A percentile compares a stretch with the other conserved stretches of the same genome.
phyloP scores from a whole-genome alignment of 2,888 invertebrate species.

The Phrixothrix hirtus region DNA sequence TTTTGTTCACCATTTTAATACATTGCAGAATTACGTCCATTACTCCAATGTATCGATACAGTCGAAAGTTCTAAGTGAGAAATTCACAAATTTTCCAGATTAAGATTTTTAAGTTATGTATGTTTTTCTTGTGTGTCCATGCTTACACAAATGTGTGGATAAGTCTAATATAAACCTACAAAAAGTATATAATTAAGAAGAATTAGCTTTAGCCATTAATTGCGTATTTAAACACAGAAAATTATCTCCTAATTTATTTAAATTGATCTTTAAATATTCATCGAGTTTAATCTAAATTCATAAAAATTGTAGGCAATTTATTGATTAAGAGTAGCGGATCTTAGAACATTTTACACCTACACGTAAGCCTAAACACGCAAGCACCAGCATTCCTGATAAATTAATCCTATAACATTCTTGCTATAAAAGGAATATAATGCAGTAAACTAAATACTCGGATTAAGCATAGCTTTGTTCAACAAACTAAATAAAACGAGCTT shows the following conservation, averaged over 20 bases:
- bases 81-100: too few relatives aligned
- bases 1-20: too few relatives aligned
- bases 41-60: too few relatives aligned
- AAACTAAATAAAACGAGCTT: conserved; percentile 45
- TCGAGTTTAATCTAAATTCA: conserved; percentile 27
- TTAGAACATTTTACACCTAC: conserved; percentile 28
- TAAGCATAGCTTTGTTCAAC: conserved; percentile 40
- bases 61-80: too few relatives aligned
- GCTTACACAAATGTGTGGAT: too few relatives aligned
- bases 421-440: conserved; percentile 29
- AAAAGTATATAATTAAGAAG: too few relatives aligned
- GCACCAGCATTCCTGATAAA: conserved; percentile 30
- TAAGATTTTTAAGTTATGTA: too few relatives aligned
- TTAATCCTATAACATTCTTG: conserved; percentile 27
- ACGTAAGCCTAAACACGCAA: conserved; percentile 28
- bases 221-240: conserved; percentile 28
- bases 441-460: conserved; percentile 33
- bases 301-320: conserved; percentile 28
- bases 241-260: conserved; percentile 28
- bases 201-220: conserved; percentile 24
- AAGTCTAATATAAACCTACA: too few relatives aligned
- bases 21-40: too few relatives aligned
- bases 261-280: conserved; percentile 28
- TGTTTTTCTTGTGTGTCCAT: too few relatives aligned
- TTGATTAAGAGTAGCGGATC: conserved; percentile 28